Evolutionary conservation across 2,888 invertebrate species (phyloP).

Genomic region (Mayetiola destructor): DNA sequence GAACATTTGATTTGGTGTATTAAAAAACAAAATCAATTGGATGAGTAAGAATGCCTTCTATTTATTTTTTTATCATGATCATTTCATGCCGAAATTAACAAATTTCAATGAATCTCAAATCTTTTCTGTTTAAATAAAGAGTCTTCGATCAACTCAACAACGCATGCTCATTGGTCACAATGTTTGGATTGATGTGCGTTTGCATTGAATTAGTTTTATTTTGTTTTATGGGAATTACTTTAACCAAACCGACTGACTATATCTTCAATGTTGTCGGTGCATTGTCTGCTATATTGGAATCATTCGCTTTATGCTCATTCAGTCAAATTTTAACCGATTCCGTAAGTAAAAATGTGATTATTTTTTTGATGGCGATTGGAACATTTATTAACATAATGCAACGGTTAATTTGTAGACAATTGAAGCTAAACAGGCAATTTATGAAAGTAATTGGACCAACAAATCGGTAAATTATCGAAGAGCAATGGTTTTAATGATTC

Average conservation of each 20-base stretch:
- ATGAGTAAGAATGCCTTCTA: neutral
- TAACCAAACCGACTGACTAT: neutral
- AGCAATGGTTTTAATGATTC: neutral
- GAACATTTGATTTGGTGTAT: slow-evolving; percentile 6
- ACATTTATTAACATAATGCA: neutral
- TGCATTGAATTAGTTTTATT: slow-evolving; percentile 2
- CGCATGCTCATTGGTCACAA: neutral
- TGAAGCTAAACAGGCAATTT: neutral
- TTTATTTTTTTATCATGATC: neutral
- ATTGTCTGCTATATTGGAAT: neutral
- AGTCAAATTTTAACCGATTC: neutral
- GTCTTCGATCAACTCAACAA: neutral
- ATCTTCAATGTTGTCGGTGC: neutral
- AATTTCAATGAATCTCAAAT: neutral
- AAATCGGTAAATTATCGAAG: neutral
- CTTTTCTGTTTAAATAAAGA: neutral
- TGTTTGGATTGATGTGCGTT: neutral
- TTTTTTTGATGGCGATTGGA: neutral
- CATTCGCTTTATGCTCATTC: neutral
- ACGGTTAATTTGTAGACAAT: neutral
- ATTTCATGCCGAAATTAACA: neutral
- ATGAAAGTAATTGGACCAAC: neutral
- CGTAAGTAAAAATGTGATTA: neutral
- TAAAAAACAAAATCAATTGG: slow-evolving; percentile 2
- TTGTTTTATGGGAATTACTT: slow-evolving; percentile 2